Evolutionary conservation across 64 coral and sea anemone species (phyloP).

Genomic region (Stylophora pistillata): DNA sequence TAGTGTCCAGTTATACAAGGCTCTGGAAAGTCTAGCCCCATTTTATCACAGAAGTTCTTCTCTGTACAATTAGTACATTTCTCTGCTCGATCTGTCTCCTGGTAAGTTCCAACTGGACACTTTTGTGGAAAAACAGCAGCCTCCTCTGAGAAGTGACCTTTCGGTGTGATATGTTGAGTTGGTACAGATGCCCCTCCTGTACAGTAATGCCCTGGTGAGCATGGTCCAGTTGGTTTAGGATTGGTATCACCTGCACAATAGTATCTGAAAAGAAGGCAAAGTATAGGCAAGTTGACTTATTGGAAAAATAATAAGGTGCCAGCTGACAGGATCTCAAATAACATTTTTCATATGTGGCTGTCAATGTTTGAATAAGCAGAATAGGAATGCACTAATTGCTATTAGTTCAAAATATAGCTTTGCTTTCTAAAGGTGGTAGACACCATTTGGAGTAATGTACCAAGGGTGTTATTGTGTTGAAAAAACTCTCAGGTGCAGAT

Average conservation of each 20-base stretch:
- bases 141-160: conserved; percentile 76
- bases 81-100: conserved; percentile 80
- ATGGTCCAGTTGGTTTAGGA: conserved; percentile 80
- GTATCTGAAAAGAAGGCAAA: conserved; percentile 28
- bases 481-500: too few relatives aligned
- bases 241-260: conserved; percentile 99
- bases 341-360: too few relatives aligned
- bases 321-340: too few relatives aligned
- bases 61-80: conserved; percentile 79
- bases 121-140: conserved; percentile 47
- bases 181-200: conserved; percentile 75
- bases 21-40: conserved; percentile 63
- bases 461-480: too few relatives aligned
- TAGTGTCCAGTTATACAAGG: conserved; percentile 76
- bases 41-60: conserved; percentile 86
- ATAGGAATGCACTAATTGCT: too few relatives aligned
- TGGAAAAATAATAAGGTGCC: too few relatives aligned
- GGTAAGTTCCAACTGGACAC: conserved; percentile 94
- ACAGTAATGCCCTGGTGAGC: conserved; percentile 90
- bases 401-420: too few relatives aligned
- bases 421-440: too few relatives aligned
- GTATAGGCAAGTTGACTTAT: neutral
- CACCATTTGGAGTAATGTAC: too few relatives aligned
- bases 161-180: conserved; percentile 75
- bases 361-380: too few relatives aligned